Percentiles rank a stretch among this genome's conserved stretches.
Evolutionary conservation across 2,888 invertebrate species (phyloP).

Genomic region (Temnothorax rugatulus): DNA sequence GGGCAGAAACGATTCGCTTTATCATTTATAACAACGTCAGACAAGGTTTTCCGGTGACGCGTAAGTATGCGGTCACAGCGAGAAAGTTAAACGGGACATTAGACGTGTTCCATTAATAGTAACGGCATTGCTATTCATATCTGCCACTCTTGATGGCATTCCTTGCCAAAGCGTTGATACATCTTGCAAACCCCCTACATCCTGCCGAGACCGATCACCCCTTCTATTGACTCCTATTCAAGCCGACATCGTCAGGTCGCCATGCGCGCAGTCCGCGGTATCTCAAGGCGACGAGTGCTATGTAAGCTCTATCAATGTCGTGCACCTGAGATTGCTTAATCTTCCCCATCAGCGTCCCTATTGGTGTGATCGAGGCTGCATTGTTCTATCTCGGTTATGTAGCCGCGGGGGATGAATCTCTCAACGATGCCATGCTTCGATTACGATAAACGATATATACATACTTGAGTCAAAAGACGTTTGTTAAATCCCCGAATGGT

Average conservation of each 20-base stretch:
- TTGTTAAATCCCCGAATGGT: background rate
- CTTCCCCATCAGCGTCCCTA: constrained; percentile 48
- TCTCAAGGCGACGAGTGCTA: constrained; percentile 49
- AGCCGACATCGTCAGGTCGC: constrained; percentile 18
- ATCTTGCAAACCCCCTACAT: constrained; percentile 31
- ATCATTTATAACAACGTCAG: constrained; percentile 48
- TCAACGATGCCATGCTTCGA: background rate
- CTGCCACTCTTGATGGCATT: constrained; percentile 56
- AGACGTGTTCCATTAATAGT: constrained; percentile 73
- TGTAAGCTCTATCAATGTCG: constrained; percentile 66
- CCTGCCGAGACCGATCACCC: constrained; percentile 12
- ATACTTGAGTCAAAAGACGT: background rate
- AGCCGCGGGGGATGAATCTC: background rate
- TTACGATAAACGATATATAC: background rate
- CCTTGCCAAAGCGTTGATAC: constrained; percentile 45
- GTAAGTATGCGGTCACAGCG: constrained; percentile 22
- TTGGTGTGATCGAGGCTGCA: constrained; percentile 7
- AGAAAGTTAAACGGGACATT: constrained; percentile 57
- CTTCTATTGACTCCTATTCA: constrained; percentile 39
- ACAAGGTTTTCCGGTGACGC: constrained; percentile 20
- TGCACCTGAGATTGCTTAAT: constrained; percentile 57
- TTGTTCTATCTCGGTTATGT: constrained; percentile 54
- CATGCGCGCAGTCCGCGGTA: constrained; percentile 51
- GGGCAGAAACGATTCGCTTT: constrained; percentile 33
- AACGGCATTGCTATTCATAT: constrained; percentile 75